Evolutionary conservation across 2,797 vertebrate genomes (phyloP).

Genomic region (Leptoclinus maculatus): DNA sequence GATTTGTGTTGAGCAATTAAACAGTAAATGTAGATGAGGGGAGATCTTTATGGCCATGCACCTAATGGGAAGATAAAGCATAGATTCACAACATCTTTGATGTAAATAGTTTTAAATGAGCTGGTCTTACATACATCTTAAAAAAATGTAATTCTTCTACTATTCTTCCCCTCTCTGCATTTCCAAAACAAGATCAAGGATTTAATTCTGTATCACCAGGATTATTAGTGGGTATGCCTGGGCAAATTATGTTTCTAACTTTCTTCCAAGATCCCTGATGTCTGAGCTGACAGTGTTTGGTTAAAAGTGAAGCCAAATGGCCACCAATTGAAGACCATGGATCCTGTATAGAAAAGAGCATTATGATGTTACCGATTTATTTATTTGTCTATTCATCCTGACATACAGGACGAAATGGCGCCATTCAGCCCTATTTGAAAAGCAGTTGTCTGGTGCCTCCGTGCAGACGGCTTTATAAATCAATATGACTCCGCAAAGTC

Average conservation of each 20-base stretch:
- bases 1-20: slow-evolving; percentile 9
- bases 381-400: slow-evolving; percentile 41
- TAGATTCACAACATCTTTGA: too few relatives aligned
- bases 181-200: background rate
- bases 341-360: slow-evolving; percentile 28
- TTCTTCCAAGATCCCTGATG: background rate
- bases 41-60: background rate
- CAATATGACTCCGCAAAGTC: slow-evolving; percentile 74
- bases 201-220: background rate
- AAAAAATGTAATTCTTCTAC: background rate
- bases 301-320: slow-evolving; percentile 40
- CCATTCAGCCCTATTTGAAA: slow-evolving; percentile 64
- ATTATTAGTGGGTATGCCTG: background rate
- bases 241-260: background rate
- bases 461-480: slow-evolving; percentile 76
- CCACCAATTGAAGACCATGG: slow-evolving; percentile 22
- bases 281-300: slow-evolving; percentile 28
- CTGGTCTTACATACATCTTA: background rate
- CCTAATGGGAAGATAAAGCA: background rate
- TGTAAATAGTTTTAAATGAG: background rate
- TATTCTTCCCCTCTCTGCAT: background rate
- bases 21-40: background rate
- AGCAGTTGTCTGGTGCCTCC: slow-evolving; percentile 72
- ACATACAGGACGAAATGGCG: slow-evolving; percentile 63
- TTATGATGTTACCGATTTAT: slow-evolving; percentile 55